These are phyloP conservation scores for Cichlasoma orientale DNA, from an alignment of 2,797 vertebrate species.

Conservation along the genomic window DNA sequence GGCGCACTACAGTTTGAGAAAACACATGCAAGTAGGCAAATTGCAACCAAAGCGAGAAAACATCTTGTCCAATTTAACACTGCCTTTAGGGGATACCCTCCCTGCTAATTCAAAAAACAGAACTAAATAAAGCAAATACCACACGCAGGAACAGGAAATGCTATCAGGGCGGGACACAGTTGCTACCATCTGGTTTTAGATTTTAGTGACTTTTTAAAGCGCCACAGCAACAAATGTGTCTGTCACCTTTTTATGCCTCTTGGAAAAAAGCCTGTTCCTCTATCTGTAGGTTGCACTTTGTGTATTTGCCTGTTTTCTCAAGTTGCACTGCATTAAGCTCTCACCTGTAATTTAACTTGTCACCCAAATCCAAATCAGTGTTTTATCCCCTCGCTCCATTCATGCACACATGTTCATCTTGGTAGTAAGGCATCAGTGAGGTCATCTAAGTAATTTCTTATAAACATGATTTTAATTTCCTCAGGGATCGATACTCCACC, in stretches of 20 bases:
- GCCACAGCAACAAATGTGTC: not conserved
- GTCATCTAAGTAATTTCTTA: slow-evolving; percentile 42
- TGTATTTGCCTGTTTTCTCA: not conserved
- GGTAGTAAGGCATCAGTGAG: not conserved
- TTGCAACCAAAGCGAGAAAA: not conserved
- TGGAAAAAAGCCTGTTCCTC: rapidly evolving
- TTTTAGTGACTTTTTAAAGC: slow-evolving; percentile 1
- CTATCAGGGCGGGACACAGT: not conserved
- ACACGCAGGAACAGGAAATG: not conserved
- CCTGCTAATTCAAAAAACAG: not conserved
- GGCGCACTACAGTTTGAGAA: not conserved
- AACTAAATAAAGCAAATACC: not conserved
- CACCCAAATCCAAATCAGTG: not conserved
- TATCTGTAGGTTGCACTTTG: not conserved
- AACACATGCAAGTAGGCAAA: not conserved
- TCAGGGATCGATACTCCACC: slow-evolving; percentile 50
- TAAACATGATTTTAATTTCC: slow-evolving; percentile 60
- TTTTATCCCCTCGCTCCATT: not conserved
- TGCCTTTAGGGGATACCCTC: not conserved
- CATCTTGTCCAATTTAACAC: not conserved
- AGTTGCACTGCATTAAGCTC: not conserved
- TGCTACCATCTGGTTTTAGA: not conserved
- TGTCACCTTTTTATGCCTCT: slow-evolving; percentile 5
- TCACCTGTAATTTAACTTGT: not conserved
- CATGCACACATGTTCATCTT: not conserved